A percentile compares a stretch with the other conserved stretches of the same genome.
Evolutionary conservation across 2,797 vertebrate genomes (phyloP).

Genomic region (Tapirus indicus): DNA sequence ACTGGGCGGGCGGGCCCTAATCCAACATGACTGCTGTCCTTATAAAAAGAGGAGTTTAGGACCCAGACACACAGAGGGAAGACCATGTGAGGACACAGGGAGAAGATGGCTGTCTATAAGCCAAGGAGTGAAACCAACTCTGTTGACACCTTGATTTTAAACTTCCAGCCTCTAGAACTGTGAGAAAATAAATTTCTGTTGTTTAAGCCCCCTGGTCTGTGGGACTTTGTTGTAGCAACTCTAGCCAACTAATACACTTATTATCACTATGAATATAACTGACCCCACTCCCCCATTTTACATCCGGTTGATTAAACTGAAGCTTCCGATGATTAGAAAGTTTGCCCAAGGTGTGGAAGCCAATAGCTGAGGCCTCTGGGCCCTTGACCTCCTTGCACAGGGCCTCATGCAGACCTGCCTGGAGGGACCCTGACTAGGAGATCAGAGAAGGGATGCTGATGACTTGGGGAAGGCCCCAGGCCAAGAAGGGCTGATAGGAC

Average conservation of each 20-base stretch:
- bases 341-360: not conserved
- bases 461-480: not conserved
- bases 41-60: not conserved
- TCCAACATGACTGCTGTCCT: not conserved
- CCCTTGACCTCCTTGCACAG: not conserved
- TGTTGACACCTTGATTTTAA: not conserved
- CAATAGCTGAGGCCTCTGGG: not conserved
- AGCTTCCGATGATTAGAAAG: not conserved
- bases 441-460: not conserved
- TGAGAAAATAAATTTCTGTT: not conserved
- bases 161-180: not conserved
- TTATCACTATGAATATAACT: not conserved
- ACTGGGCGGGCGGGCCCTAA: no score
- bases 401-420: not conserved
- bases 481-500: not conserved
- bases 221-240: accelerated
- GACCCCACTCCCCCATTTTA: not conserved
- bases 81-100: not conserved
- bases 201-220: not conserved
- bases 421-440: not conserved
- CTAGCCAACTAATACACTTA: not conserved
- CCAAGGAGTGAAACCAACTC: not conserved
- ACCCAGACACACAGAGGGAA: not conserved
- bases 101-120: not conserved
- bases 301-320: not conserved